Evolutionary conservation across 2,113 vertebrate genomes (phyloP).

Genomic region (Octodon degus): DNA sequence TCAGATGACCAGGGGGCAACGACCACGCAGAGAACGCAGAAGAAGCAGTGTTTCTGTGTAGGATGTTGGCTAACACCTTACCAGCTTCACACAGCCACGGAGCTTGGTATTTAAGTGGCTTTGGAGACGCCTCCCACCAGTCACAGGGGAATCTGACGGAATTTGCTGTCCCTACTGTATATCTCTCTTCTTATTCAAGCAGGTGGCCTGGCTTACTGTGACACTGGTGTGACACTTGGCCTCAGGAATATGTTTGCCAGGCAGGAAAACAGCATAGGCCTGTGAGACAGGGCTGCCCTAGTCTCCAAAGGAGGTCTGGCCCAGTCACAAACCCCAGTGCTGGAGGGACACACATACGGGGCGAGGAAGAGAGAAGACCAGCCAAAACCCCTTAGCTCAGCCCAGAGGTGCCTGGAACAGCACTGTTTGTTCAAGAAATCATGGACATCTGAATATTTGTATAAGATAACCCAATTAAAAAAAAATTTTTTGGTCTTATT

Average conservation of each 20-base stretch:
- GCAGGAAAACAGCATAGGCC: background rate
- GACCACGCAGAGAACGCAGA: background rate
- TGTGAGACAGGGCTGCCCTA: background rate
- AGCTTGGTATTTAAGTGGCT: background rate
- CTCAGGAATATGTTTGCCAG: background rate
- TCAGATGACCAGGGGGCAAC: rapidly evolving
- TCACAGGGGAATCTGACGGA: background rate
- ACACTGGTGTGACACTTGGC: background rate
- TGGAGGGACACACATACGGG: rapidly evolving
- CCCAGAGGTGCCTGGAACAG: too few species aligned
- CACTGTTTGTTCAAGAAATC: background rate
- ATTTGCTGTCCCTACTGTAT: background rate
- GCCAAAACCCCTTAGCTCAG: background rate
- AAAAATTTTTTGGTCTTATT: too few species aligned
- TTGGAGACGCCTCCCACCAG: background rate
- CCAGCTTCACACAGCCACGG: background rate
- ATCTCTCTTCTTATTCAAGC: background rate
- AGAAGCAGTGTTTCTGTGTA: rapidly evolving
- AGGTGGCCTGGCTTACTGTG: background rate
- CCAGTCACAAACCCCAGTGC: background rate
- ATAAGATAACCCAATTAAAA: background rate
- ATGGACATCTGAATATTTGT: background rate
- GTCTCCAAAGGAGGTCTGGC: background rate
- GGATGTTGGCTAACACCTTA: background rate
- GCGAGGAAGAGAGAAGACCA: background rate